Conservation (phyloP, 2,797 vertebrate species). For the Enteromius thamalakanensis region DNA sequence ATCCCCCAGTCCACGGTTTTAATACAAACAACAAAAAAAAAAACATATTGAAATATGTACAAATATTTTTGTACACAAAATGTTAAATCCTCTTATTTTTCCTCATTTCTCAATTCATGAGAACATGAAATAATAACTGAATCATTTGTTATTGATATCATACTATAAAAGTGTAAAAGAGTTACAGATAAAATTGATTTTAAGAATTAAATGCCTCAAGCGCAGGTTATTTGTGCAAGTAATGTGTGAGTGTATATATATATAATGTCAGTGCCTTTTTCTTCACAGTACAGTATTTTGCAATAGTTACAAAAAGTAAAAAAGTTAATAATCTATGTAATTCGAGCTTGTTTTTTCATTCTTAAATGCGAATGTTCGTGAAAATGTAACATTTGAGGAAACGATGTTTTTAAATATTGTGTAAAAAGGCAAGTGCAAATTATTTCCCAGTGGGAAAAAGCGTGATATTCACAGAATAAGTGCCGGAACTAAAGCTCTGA, state of each 20-base stretch:
- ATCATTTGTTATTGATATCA: not conserved
- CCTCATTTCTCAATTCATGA: no score
- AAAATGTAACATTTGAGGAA: not conserved
- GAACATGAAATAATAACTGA: no score
- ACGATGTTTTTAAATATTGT: not conserved
- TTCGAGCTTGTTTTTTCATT: not conserved
- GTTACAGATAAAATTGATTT: no score
- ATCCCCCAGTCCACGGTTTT: not conserved
- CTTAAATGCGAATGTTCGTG: not conserved
- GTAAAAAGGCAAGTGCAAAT: not conserved
- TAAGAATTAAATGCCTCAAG: no score
- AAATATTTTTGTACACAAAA: no score
- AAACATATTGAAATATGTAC: not conserved
- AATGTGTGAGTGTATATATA: no score
- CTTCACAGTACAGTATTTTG: not conserved
- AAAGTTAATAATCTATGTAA: not conserved
- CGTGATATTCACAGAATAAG: not conserved
- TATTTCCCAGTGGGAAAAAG: not conserved
- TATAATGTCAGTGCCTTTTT: not conserved
- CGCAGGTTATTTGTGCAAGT: no score
- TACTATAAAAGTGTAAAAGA: not conserved
- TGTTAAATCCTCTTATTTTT: no score
- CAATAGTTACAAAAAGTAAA: not conserved
- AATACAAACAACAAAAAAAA: not conserved
- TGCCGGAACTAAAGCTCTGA: not conserved